A percentile compares a stretch with the other conserved stretches of the same genome.
Conservation (phyloP, 2,888 invertebrate genomes). For the Nasonia oneida region DNA sequence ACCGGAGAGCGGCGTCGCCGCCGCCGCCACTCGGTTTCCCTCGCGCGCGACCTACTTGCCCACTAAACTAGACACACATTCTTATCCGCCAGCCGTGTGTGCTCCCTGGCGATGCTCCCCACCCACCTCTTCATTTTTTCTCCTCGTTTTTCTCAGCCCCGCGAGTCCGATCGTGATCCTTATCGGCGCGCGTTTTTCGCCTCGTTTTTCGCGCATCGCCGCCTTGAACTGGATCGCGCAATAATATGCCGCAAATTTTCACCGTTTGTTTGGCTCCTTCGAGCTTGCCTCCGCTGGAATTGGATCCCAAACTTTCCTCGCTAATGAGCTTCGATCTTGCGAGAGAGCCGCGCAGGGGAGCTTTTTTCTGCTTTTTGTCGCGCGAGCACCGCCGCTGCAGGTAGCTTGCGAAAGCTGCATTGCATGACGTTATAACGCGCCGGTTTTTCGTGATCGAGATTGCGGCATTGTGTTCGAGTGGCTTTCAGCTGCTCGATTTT, state of each 20-base stretch:
- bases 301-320: neutral
- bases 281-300: neutral
- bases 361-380: neutral
- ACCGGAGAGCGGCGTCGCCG: slow-evolving; percentile 64
- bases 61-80: slow-evolving; percentile 80
- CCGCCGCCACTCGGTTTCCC: slow-evolving; percentile 72
- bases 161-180: neutral
- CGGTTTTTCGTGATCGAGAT: neutral
- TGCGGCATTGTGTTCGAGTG: neutral
- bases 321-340: slow-evolving; percentile 15
- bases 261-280: neutral
- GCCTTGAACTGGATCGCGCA: slow-evolving; percentile 34
- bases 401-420: neutral
- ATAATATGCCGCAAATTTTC: neutral
- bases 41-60: slow-evolving; percentile 78
- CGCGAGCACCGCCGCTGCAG: neutral
- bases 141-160: no score
- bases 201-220: neutral
- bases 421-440: neutral
- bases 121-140: neutral
- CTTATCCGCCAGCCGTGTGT: slow-evolving; percentile 72
- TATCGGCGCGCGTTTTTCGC: neutral
- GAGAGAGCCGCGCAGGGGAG: neutral
- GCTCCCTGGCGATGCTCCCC: neutral
- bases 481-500: neutral